Percentiles rank a stretch among this genome's conserved stretches.
Evolutionary conservation across 2,113 vertebrate species (phyloP).

Genomic region (Sander vitreus): DNA sequence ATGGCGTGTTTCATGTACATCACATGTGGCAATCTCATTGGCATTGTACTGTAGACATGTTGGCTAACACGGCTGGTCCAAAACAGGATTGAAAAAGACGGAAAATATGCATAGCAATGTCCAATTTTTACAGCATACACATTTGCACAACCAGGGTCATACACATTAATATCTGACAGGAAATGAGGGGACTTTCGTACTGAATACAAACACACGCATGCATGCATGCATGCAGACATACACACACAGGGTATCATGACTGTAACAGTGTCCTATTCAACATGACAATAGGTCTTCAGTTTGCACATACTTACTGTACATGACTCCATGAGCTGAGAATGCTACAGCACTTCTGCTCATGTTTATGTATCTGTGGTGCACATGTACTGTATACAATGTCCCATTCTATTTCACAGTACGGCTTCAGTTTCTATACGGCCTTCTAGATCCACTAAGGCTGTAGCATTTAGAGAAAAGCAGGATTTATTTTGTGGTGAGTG

Average conservation of each 20-base stretch:
- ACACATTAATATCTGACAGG: conserved; percentile 28
- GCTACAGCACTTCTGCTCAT: conserved; percentile 11
- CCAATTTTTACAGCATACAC: conserved; percentile 35
- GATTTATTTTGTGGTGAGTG: conserved; percentile 21
- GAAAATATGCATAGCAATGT: conserved; percentile 12
- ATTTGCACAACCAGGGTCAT: conserved; percentile 26
- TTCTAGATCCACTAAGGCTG: not conserved
- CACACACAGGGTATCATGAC: conserved; percentile 1
- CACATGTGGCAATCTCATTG: conserved; percentile 37
- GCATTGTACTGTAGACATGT: conserved; percentile 25
- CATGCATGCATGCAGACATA: not conserved
- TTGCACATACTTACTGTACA: conserved; percentile 22
- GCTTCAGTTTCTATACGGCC: not conserved
- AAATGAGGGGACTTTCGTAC: conserved; percentile 38
- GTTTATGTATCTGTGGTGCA: conserved; percentile 32
- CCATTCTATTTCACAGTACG: conserved; percentile 3
- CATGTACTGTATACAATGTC: conserved; percentile 8
- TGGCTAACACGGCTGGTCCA: conserved; percentile 22
- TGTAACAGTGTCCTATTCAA: conserved; percentile 38
- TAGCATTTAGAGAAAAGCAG: conserved; percentile 9
- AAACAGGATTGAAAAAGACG: conserved; percentile 5
- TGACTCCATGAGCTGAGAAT: conserved; percentile 36
- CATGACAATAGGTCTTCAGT: conserved; percentile 48
- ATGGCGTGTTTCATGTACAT: conserved; percentile 39
- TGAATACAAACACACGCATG: conserved; percentile 3